These are phyloP conservation scores for Entomobrya multifasciata DNA, from an alignment of 2,888 invertebrate genomes.

Conservation along the genomic window DNA sequence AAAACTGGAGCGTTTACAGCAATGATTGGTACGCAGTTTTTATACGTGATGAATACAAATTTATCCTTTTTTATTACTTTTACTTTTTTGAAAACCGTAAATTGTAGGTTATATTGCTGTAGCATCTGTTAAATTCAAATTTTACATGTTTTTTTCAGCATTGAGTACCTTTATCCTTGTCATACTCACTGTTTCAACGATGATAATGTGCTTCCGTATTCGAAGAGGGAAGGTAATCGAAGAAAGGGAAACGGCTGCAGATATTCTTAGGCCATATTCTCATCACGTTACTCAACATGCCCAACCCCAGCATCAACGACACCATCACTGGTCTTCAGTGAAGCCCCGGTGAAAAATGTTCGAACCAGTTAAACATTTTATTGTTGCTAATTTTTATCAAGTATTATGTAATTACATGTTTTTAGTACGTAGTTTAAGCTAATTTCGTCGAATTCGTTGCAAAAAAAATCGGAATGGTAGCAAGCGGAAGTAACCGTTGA, in stretches of 20 bases:
- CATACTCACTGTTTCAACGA: constrained; percentile 87
- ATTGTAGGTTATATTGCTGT: not conserved
- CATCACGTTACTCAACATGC: constrained; percentile 70
- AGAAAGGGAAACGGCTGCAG: constrained; percentile 80
- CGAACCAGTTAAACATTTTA: constrained; percentile 9
- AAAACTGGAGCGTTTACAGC: constrained; percentile 86
- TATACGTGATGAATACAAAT: no score
- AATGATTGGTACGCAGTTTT: constrained; percentile 84
- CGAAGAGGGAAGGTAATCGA: constrained; percentile 83
- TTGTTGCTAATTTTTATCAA: no score
- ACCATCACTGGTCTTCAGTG: constrained; percentile 75
- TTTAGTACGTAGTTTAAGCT: no score
- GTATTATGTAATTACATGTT: no score
- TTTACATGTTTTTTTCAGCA: constrained; percentile 80
- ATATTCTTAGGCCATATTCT: constrained; percentile 79
- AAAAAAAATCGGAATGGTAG: not conserved
- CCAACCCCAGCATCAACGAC: constrained; percentile 43
- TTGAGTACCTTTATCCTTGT: constrained; percentile 87
- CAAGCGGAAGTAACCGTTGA: not conserved
- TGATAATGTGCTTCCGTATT: constrained; percentile 89
- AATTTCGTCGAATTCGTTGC: not conserved
- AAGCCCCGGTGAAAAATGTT: constrained; percentile 51
- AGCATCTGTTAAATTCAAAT: not conserved
- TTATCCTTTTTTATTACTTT: constrained; percentile 17
- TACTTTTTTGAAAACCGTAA: constrained; percentile 37